A percentile compares a stretch with the other conserved stretches of the same genome.
phyloP scores from a whole-genome alignment of 2,113 vertebrate genomes.

The Anarhynchus alexandrinus region DNA sequence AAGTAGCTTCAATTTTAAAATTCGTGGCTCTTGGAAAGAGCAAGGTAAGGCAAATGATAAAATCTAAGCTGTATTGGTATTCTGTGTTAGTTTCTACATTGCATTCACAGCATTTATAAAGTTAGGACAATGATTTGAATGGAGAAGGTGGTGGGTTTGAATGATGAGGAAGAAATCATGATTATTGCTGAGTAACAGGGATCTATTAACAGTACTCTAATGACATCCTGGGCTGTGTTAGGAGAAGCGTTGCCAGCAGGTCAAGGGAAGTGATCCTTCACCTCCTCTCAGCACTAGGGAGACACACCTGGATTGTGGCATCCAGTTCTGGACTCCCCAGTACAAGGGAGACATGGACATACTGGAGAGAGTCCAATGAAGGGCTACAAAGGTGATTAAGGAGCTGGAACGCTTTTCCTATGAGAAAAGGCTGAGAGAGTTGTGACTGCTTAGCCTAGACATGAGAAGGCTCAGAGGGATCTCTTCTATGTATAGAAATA shows the following conservation, averaged over 20 bases:
- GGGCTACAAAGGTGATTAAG: background rate
- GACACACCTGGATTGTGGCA: background rate
- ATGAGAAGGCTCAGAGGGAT: background rate
- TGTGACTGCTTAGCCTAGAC: background rate
- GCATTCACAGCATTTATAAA: background rate
- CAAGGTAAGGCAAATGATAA: background rate
- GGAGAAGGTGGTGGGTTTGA: background rate
- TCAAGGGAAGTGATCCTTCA: background rate
- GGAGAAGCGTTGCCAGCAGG: background rate
- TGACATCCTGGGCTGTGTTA: background rate
- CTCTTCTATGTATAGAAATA: too few species aligned
- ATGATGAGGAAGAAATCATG: background rate
- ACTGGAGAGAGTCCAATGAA: background rate
- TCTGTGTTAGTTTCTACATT: background rate
- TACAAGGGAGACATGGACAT: too few species aligned
- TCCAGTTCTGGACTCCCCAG: background rate
- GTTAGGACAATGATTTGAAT: background rate
- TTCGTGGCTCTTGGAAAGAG: background rate
- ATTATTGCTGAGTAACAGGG: background rate
- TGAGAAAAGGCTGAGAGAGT: background rate
- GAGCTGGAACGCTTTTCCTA: background rate
- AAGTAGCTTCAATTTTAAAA: background rate
- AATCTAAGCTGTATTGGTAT: background rate
- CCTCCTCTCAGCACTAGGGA: background rate
- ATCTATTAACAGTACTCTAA: background rate